These are phyloP conservation scores for Pao palembangensis DNA, from an alignment of 2,113 vertebrate genomes.

Conservation along the genomic window DNA sequence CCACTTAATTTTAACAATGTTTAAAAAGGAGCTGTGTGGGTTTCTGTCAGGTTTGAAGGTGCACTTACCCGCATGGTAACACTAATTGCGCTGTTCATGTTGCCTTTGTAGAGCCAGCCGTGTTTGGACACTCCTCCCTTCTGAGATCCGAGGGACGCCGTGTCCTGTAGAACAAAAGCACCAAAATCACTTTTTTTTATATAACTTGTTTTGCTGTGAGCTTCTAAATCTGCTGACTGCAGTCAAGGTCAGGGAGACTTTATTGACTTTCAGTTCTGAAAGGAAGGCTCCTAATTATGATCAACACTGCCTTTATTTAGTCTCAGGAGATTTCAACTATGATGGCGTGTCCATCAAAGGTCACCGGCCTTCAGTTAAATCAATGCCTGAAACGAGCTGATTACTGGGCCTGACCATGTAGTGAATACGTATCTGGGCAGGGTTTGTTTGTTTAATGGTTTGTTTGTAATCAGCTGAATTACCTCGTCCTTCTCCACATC, in stretches of 20 bases:
- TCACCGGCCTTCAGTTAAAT: conserved; percentile 28
- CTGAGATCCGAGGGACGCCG: conserved; percentile 90
- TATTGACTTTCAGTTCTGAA: neutral
- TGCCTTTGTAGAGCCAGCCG: conserved; percentile 97
- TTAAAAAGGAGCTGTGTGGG: neutral
- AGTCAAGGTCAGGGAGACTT: neutral
- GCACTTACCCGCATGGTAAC: conserved; percentile 94
- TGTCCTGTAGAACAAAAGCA: conserved; percentile 76
- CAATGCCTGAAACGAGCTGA: conserved; percentile 11
- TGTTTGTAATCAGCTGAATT: conserved; percentile 12
- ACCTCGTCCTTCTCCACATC: conserved; percentile 98
- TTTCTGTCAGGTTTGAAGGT: neutral
- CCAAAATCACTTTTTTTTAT: neutral
- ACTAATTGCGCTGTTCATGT: conserved; percentile 97
- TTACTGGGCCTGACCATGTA: conserved; percentile 20
- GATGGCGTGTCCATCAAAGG: conserved; percentile 23
- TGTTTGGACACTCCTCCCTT: conserved; percentile 95
- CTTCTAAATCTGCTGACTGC: neutral
- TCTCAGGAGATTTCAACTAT: conserved; percentile 19
- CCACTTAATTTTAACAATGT: neutral
- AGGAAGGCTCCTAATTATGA: conserved; percentile 30
- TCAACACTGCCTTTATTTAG: conserved; percentile 8
- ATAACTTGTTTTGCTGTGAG: too few species aligned
- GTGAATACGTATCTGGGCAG: neutral
- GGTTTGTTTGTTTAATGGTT: neutral